Evolutionary conservation across 2,113 vertebrate genomes (phyloP).

Genomic region (Antigone vipio): DNA sequence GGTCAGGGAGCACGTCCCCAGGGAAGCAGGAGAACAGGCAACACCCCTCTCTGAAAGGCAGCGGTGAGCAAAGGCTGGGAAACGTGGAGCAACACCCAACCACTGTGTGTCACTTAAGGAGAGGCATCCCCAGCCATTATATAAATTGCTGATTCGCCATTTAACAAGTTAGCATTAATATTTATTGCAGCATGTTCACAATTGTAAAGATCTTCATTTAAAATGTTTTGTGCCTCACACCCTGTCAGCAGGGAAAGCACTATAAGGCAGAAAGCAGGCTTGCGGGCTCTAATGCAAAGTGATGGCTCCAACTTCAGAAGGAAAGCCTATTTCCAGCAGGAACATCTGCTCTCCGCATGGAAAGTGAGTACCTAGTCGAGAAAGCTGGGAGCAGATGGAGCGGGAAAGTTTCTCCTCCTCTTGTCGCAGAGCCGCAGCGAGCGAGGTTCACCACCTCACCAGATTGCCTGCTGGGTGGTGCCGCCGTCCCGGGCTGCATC

Average conservation of each 20-base stretch:
- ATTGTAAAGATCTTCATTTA: constrained; percentile 68
- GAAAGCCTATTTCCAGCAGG: constrained; percentile 67
- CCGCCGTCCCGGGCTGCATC: not conserved
- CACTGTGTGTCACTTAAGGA: constrained; percentile 11
- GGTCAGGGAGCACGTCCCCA: rapidly evolving
- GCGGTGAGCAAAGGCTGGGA: not conserved
- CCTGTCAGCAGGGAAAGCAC: constrained; percentile 66
- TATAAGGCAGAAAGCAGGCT: constrained; percentile 65
- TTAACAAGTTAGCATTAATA: constrained; percentile 66
- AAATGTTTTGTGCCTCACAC: constrained; percentile 71
- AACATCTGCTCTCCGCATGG: constrained; percentile 67
- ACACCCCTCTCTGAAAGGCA: not conserved
- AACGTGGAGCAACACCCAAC: not conserved
- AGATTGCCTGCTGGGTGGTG: constrained; percentile 46
- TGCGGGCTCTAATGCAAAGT: constrained; percentile 70
- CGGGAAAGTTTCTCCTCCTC: constrained; percentile 15
- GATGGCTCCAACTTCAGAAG: constrained; percentile 67
- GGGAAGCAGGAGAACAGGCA: not conserved
- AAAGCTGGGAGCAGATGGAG: constrained; percentile 64
- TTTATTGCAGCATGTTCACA: constrained; percentile 67
- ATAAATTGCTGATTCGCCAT: constrained; percentile 39
- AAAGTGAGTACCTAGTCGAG: not conserved
- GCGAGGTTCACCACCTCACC: constrained; percentile 24
- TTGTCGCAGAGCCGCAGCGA: not conserved
- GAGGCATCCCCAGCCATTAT: constrained; percentile 48